Evolutionary conservation across 2,113 vertebrate genomes (phyloP).

Genomic region (Burhinus oedicnemus): DNA sequence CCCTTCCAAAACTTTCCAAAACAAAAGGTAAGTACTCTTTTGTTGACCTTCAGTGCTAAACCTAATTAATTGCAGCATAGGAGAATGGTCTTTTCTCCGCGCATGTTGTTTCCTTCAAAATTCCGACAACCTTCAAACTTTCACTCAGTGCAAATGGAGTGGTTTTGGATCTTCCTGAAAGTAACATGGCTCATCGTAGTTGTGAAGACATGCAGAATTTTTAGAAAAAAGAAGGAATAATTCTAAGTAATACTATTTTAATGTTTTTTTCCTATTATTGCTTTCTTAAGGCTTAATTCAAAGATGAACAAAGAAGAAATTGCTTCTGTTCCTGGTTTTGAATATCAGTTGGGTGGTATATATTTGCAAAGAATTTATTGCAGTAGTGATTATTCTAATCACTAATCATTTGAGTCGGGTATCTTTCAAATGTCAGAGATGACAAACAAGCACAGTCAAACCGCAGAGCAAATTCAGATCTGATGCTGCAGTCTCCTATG

Average conservation of each 20-base stretch:
- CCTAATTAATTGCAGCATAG: neutral
- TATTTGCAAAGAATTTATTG: neutral
- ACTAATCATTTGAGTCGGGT: neutral
- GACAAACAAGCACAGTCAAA: neutral
- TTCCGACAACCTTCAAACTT: neutral
- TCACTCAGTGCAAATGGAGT: neutral
- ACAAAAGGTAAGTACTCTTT: conserved; percentile 58
- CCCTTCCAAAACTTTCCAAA: conserved; percentile 59
- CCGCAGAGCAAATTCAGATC: neutral
- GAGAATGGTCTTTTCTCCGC: neutral
- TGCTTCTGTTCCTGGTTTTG: neutral
- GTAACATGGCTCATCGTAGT: neutral
- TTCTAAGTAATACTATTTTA: neutral
- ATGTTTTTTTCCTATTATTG: neutral
- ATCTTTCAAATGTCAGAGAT: neutral
- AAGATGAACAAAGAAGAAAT: neutral
- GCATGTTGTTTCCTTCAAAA: neutral
- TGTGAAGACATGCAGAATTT: neutral
- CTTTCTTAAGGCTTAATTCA: neutral
- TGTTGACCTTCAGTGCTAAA: conserved; percentile 40
- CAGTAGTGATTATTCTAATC: neutral
- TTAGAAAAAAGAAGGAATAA: neutral
- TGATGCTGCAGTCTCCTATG: neutral
- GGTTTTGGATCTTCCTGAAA: neutral
- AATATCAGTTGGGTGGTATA: neutral